Evolutionary conservation across 92 coral and sea anemone genomes (phyloP).

Genomic region (Hydrozoanthus gracilis): DNA sequence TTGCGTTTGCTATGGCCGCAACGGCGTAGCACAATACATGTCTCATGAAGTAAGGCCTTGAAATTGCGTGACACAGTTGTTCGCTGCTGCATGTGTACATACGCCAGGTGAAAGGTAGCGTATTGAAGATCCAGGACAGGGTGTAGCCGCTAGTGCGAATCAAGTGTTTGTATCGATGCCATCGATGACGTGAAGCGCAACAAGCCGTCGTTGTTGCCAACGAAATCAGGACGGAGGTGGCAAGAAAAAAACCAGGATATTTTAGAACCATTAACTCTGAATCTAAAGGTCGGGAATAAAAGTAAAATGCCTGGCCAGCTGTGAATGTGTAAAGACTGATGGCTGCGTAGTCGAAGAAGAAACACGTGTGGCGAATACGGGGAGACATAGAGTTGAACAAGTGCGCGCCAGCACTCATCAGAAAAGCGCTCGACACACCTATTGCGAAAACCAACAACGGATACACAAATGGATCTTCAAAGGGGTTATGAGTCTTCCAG

Average conservation of each 20-base stretch:
- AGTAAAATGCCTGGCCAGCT: constrained; percentile 88
- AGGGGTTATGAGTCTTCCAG: constrained; percentile 56
- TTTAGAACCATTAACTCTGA: constrained; percentile 61
- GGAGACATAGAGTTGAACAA: constrained; percentile 90
- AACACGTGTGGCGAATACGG: constrained; percentile 88
- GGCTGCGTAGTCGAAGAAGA: constrained; percentile 97
- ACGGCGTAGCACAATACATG: constrained; percentile 82
- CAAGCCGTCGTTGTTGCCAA: constrained; percentile 76
- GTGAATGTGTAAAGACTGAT: constrained; percentile 90
- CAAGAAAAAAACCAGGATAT: constrained; percentile 63
- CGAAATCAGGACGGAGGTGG: constrained; percentile 66
- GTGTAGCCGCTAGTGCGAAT: constrained; percentile 82
- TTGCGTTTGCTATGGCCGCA: constrained; percentile 88
- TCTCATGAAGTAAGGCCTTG: constrained; percentile 80
- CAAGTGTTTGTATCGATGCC: constrained; percentile 78
- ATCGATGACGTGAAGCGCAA: constrained; percentile 92
- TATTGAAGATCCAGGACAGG: constrained; percentile 77
- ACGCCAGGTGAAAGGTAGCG: constrained; percentile 80
- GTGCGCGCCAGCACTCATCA: constrained; percentile 93
- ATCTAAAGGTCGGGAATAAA: constrained; percentile 86
- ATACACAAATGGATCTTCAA: constrained; percentile 81
- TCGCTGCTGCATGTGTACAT: constrained; percentile 64
- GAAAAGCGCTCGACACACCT: constrained; percentile 73
- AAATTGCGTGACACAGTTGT: constrained; percentile 70
- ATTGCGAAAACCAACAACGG: constrained; percentile 86